Conservation (phyloP, 30 jellyfish, hydroid and myxozoan species). For the Aurelia sp. region DNA sequence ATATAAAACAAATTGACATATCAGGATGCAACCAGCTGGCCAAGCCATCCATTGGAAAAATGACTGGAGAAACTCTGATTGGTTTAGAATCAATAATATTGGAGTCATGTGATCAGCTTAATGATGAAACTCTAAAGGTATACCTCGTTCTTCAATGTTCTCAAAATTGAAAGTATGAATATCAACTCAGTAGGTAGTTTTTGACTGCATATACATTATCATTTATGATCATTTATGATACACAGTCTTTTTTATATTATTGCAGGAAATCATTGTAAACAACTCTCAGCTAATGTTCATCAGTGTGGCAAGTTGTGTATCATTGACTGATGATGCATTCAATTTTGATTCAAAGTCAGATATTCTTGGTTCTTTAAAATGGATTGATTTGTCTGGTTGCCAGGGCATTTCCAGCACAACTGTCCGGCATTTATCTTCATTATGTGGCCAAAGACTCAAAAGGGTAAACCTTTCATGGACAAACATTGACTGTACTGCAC, state of each 20-base stretch:
- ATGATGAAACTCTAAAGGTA: conserved; percentile 73
- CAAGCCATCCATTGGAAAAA: conserved; percentile 28
- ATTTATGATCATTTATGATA: background rate
- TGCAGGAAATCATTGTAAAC: conserved; percentile 16
- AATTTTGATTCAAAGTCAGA: conserved; percentile 4
- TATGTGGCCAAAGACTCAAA: conserved; percentile 73
- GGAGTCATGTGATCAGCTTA: conserved; percentile 51
- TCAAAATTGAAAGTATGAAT: too few species aligned
- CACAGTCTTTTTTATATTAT: background rate
- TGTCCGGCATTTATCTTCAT: conserved; percentile 46
- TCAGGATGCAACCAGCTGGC: conserved; percentile 70
- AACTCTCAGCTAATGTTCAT: background rate
- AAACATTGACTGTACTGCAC: conserved; percentile 77
- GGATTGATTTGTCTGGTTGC: conserved; percentile 80
- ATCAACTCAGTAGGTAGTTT: too few species aligned
- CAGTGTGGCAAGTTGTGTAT: conserved; percentile 42
- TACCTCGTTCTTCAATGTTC: background rate
- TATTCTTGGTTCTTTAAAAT: background rate
- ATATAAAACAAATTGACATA: conserved; percentile 46
- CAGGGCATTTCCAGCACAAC: conserved; percentile 60
- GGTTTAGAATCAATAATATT: conserved; percentile 31
- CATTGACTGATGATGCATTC: conserved; percentile 55
- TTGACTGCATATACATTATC: too few species aligned
- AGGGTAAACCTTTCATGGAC: conserved; percentile 82
- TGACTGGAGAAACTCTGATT: conserved; percentile 24